Evolutionary conservation across 2,888 invertebrate genomes (phyloP).

Genomic region (Frankliniella fusca): DNA sequence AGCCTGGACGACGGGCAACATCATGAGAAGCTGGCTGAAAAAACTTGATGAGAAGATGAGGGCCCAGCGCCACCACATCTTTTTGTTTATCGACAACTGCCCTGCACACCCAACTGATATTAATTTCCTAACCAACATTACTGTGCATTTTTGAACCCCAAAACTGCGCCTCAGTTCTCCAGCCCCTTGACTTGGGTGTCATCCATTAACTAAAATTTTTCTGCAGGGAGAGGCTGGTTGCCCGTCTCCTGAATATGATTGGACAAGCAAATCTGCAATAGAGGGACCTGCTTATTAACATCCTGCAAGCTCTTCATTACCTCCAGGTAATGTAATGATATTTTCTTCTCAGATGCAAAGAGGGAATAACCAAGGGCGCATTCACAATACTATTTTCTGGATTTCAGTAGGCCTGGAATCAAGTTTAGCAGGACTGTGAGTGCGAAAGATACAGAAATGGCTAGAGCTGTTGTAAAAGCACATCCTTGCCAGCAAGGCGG

Average conservation of each 20-base stretch:
- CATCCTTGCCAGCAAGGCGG: background rate
- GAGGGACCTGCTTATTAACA: background rate
- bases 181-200: conserved; percentile 37
- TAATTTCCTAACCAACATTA: conserved; percentile 27
- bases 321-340: conserved; percentile 24
- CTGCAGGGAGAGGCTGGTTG: conserved; percentile 36
- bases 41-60: conserved; percentile 31
- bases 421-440: conserved; percentile 32
- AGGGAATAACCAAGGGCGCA: too few relatives aligned
- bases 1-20: conserved; percentile 33
- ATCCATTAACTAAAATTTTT: conserved; percentile 36
- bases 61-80: conserved; percentile 29
- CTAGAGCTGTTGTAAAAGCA: too few relatives aligned
- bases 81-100: conserved; percentile 33
- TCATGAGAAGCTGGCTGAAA: conserved; percentile 32
- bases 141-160: conserved; percentile 31
- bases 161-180: conserved; percentile 32
- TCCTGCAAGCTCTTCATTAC: background rate
- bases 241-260: conserved; percentile 29
- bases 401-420: conserved; percentile 29
- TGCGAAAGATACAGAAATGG: too few relatives aligned
- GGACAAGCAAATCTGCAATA: conserved; percentile 1
- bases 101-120: conserved; percentile 32
- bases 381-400: background rate
- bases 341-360: too few relatives aligned